Base-by-base conservation (phyloP, 2,797 vertebrate genomes). In the Diplodus puntazzo region DNA sequence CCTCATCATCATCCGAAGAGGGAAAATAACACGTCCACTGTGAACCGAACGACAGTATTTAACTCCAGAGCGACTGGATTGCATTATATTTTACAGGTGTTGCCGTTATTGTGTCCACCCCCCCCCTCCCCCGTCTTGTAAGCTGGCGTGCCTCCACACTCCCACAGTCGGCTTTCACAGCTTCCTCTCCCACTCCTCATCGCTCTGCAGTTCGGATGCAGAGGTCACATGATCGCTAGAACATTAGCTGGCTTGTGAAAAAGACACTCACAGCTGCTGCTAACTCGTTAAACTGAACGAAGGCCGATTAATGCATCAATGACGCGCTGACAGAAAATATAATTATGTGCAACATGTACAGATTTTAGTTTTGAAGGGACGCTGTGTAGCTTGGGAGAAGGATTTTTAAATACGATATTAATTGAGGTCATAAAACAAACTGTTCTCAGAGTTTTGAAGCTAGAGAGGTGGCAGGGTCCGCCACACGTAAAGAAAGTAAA, bases 171-270 rank as follows among this genome's bases (percentile, higher is more conserved):
- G 81, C 74, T 89, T 84, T 91, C 90, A 78, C 90, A 90, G 84
- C 73, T 91, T 90, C 82, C 86, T 91, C 89, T 91, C 90, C 90
- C 91, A 87, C 91, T 90, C 87, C 92, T 90, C 91, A 85, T 77
- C 82, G 61, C 80, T 87, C 82, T 83, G 67, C 87, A 81, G 87
- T 79, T 91, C 85, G 82, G 81, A 85, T 74, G 79, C 83, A 89
- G 85, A 34, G 79, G 81, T 88, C 82, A 78, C 77, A 80, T 81
- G 79, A 79, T 63, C 66, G 79, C 83, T 72, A 75, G 87, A 90
- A 92, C 88, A 89, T 88, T 84, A 80, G 70, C 69, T 81, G 45
- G 77, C 71, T 80, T 86, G 88, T 82, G 85, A 91, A 88, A 87
- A 80, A 74, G 81, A 87, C 64, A 58, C 67, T 90, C 81, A 57